phyloP scores from a whole-genome alignment of 2,797 vertebrate genomes.

The Ambastaia sidthimunki region DNA sequence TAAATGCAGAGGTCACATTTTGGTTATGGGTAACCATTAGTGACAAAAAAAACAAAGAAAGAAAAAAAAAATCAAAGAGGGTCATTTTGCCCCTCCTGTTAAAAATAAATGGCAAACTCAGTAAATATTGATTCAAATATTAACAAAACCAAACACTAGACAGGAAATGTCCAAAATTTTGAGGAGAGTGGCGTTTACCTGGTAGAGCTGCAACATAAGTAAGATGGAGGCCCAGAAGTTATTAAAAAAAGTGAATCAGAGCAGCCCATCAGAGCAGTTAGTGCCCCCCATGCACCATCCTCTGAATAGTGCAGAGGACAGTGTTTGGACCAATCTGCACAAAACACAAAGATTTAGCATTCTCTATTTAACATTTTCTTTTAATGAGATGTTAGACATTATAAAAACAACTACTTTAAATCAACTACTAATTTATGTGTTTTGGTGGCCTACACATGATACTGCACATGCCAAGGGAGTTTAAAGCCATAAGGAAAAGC shows the following conservation, averaged over 20 bases:
- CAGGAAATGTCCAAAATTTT: too few species aligned
- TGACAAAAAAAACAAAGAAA: too few species aligned
- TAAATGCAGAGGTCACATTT: too few species aligned
- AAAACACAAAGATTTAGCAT: not conserved
- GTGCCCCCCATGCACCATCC: slow-evolving; percentile 80
- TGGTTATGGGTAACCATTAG: too few species aligned
- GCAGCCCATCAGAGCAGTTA: slow-evolving; percentile 79
- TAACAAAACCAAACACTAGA: too few species aligned
- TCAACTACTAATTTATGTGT: not conserved
- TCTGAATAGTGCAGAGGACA: slow-evolving; percentile 79
- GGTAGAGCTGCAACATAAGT: slow-evolving; percentile 87
- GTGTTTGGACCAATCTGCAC: slow-evolving; percentile 85
- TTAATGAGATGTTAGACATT: not conserved
- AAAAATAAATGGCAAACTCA: too few species aligned
- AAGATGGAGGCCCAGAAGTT: slow-evolving; percentile 80
- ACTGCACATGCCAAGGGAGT: slow-evolving; percentile 77
- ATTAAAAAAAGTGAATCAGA: slow-evolving; percentile 87
- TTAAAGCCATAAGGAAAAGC: slow-evolving; percentile 83
- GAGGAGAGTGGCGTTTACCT: slow-evolving; percentile 74
- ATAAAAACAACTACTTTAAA: too few species aligned
- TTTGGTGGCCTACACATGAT: slow-evolving; percentile 82
- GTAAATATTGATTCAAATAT: too few species aligned
- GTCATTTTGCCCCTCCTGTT: too few species aligned
- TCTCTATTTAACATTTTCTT: not conserved
- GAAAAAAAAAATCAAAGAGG: too few species aligned